Base-by-base conservation (phyloP, 2,797 vertebrate genomes). In the Scarus forsteni region DNA sequence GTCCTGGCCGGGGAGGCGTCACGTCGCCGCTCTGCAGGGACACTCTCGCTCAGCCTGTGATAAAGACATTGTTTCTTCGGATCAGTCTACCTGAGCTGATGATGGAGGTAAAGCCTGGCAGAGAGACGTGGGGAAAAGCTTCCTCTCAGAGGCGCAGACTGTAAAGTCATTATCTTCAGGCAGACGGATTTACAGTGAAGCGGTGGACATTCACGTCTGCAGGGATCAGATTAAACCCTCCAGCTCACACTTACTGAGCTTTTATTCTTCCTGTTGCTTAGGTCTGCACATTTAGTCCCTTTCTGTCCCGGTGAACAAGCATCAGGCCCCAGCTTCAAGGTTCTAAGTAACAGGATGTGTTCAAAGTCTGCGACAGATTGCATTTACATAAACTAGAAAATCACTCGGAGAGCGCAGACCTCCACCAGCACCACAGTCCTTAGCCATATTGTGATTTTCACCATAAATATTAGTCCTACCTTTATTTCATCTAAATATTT, bases 121-220 rank as follows among this genome's bases (percentile, higher is more conserved):
- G 36, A n/a, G 38, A 49, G 27, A 27, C 4, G 27, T 27, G 27
- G 27, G 27, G 27, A 27, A 27, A 27, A 2, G 27, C 27, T 40
- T 46, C 44, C 34, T 36, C 69, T 14, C 10, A 52, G 16, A 19
- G 51, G n/a, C 54, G 10, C 79, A 19, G 64, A 67, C 52, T 63
- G 70, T 60, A 48, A 66, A 38, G 49, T 60, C 68, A 55, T 84
- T 43, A 66, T 52, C 39, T 1, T 34, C 35, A 46, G 50, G 51
- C 6, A 12, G 36, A 34, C 51, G 43, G 39, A 14, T 46, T 53
- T 12, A 15, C 27, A 38, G 1, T 49, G 12, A 6, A 7, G 8
- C 55, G 45, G 48, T 19, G 3, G 5, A 19, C 61, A 11, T 15
- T 18, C 43, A 14, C 11, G 50, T 44, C 50, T 40, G 44, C 48